These are phyloP conservation scores for Pristiophorus japonicus DNA, from an alignment of 2,113 vertebrate species.

Conservation along the genomic window DNA sequence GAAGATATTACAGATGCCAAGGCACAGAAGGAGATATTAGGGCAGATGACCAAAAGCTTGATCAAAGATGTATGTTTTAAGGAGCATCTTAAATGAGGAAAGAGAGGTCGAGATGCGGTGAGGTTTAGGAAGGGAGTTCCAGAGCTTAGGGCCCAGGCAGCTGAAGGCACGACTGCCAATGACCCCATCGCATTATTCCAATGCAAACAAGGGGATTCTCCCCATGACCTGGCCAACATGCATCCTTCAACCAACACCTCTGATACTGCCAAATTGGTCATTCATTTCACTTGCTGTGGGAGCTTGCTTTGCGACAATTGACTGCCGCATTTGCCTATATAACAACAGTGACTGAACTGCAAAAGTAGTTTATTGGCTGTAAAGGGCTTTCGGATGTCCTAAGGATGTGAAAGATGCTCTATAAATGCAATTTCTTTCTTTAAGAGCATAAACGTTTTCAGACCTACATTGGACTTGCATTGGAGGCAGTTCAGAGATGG, in stretches of 20 bases:
- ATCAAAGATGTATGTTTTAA: too few species aligned
- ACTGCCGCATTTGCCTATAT: not conserved
- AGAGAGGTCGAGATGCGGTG: too few species aligned
- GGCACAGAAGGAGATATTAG: too few species aligned
- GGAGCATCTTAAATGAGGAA: too few species aligned
- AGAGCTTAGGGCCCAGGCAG: too few species aligned
- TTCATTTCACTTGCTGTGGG: not conserved
- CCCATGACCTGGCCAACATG: not conserved
- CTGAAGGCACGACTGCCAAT: not conserved
- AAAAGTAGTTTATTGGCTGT: not conserved
- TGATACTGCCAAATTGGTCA: too few species aligned
- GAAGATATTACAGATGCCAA: too few species aligned
- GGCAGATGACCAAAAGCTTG: too few species aligned
- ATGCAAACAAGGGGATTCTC: not conserved
- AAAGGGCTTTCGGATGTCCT: not conserved
- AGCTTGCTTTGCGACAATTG: not conserved
- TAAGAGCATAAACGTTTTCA: not conserved
- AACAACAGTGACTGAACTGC: not conserved
- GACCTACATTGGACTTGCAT: too few species aligned
- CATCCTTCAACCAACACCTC: not conserved
- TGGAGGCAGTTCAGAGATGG: too few species aligned
- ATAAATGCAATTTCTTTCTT: not conserved
- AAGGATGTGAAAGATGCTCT: not conserved
- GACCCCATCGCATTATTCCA: not conserved
- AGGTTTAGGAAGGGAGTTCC: too few species aligned